Base-by-base conservation (phyloP, 1,140 invertebrate genomes). In the Pantala flavescens region DNA sequence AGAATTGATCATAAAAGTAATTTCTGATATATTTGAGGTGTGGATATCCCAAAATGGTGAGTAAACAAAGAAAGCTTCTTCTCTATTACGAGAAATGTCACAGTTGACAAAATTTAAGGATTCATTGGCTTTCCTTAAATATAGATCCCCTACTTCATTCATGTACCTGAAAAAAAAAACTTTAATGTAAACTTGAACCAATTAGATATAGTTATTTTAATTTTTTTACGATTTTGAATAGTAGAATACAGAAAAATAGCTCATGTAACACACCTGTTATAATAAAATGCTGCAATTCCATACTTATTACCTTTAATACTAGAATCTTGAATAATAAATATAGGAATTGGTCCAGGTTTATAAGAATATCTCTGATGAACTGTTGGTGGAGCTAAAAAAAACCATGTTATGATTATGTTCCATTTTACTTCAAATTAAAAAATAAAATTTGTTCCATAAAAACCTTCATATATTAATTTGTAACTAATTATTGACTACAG, bases 101-200 rank as follows among this genome's bases (percentile, higher is more conserved):
- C 90, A 93, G 73, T 88, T 88, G 71, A 93, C 82, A 49, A 95
- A 82, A 79, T 91, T 89, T 12, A 97, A 90, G 0, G 91, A 91
- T 82, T 96, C 94, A 80, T 97, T 97, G 0, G 91, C 88, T 82
- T 95, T 94, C 24, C 95, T 84, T 74, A 97, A 83, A 79, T 92
- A 95, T 79, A 93, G 89, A 81, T 96, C 91, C 0, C 91, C 93
- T 70, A 89, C 81, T 81, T 95, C 92, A 80, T 93, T 91, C 24
- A 93, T 82, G 80, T 93, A 93, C 23, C 92, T 82, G 73, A 73
- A 73, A 77, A 70, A 77, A 73, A 75, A n/a, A 76, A 24, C 14
- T 23, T 63, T 3, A 49, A 16, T 16, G 16, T 7, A 23, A 73
- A 23, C 19, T 49, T 16, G 43, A 49, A 49, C 9, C 43, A 49